phyloP scores from a whole-genome alignment of 2,888 invertebrate species.

The Nymphalis urticae region DNA sequence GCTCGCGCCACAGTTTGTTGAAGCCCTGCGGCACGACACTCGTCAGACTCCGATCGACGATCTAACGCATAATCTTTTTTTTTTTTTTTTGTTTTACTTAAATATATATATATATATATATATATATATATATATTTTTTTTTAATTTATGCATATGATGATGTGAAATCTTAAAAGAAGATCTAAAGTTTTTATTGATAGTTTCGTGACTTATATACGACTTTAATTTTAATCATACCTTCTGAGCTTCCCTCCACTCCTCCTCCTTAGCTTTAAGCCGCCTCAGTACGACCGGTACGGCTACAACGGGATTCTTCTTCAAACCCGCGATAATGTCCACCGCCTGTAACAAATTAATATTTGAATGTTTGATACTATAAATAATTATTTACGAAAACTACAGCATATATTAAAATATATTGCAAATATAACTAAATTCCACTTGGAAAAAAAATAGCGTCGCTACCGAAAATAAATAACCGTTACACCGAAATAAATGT shows the following conservation, averaged over 20 bases:
- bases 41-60: too few species aligned
- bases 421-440: background rate
- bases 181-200: too few species aligned
- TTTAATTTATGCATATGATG: too few species aligned
- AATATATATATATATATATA: too few species aligned
- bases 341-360: slow-evolving; percentile 70
- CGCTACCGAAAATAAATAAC: slow-evolving; percentile 1
- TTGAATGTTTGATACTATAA: slow-evolving; percentile 1
- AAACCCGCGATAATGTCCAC: slow-evolving; percentile 97
- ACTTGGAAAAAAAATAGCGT: background rate
- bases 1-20: slow-evolving; percentile 99
- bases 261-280: slow-evolving; percentile 97
- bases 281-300: slow-evolving; percentile 95
- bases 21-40: slow-evolving; percentile 83
- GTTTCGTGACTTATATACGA: too few species aligned
- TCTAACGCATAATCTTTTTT: too few species aligned
- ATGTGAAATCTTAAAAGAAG: too few species aligned
- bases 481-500: slow-evolving; percentile 5
- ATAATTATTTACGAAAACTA: background rate
- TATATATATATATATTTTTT: too few species aligned
- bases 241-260: slow-evolving; percentile 98
- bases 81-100: too few species aligned
- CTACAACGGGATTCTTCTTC: slow-evolving; percentile 95
- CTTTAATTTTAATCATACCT: slow-evolving; percentile 68
- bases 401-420: background rate